Conservation (phyloP, 1,140 invertebrate species). For the Oedothorax gibbosus region DNA sequence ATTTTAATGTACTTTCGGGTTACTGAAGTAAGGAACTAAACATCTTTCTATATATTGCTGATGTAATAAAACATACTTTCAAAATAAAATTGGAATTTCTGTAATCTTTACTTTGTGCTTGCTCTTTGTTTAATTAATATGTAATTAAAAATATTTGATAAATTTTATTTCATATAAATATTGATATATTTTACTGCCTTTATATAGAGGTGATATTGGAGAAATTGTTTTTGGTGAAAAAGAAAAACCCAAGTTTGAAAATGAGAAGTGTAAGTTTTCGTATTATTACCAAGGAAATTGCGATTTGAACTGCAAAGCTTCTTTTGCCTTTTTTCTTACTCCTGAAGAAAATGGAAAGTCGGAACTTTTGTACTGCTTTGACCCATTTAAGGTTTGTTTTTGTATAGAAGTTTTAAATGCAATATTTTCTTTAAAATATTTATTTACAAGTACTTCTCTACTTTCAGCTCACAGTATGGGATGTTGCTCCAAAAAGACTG, state of each 20-base stretch:
- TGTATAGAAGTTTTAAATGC: neutral
- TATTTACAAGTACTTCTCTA: neutral
- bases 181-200: neutral
- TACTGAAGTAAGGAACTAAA: too few relatives aligned
- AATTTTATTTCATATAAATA: neutral
- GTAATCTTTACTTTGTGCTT: neutral
- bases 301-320: neutral
- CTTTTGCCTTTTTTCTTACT: neutral
- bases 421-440: neutral
- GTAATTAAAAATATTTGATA: too few relatives aligned
- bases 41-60: too few relatives aligned
- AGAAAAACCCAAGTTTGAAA: constrained; percentile 15
- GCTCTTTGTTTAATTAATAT: too few relatives aligned
- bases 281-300: neutral
- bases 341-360: neutral
- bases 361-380: neutral
- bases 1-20: too few relatives aligned
- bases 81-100: neutral
- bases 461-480: neutral
- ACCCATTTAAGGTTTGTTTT: neutral
- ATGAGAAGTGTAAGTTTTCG: constrained; percentile 6
- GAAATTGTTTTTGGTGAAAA: neutral
- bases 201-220: constrained; percentile 26
- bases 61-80: too few relatives aligned
- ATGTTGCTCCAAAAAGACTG: neutral